These are phyloP conservation scores for Mellilla xanthometata DNA, from an alignment of 2,888 invertebrate genomes.

Conservation along the genomic window DNA sequence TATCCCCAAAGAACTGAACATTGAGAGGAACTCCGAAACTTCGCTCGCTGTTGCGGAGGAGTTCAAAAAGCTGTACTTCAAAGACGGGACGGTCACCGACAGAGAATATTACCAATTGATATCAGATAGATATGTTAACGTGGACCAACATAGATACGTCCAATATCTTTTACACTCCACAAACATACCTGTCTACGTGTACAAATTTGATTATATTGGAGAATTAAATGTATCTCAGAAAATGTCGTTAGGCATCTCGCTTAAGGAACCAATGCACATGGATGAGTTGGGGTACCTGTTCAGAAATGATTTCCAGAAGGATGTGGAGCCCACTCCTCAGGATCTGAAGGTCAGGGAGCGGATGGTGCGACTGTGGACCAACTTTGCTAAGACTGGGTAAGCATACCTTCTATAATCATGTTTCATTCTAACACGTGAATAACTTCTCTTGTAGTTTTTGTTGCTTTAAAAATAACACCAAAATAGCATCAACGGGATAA, in stretches of 20 bases:
- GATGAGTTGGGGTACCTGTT: conserved; percentile 71
- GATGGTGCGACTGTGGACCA: conserved; percentile 70
- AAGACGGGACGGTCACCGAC: conserved; percentile 50
- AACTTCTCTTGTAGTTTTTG: too few species aligned
- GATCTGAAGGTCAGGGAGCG: conserved; percentile 68
- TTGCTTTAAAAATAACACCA: too few species aligned
- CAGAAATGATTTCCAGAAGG: conserved; percentile 55
- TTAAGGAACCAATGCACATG: conserved; percentile 56
- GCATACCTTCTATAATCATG: conserved; percentile 36
- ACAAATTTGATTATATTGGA: conserved; percentile 70
- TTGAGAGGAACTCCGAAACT: conserved; percentile 54
- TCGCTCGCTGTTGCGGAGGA: conserved; percentile 51
- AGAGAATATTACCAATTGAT: conserved; percentile 55
- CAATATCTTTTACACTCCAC: conserved; percentile 58
- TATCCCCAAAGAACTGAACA: conserved; percentile 58
- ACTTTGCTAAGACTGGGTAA: conserved; percentile 76
- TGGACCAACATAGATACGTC: conserved; percentile 60
- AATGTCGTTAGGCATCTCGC: conserved; percentile 34
- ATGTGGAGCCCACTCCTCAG: conserved; percentile 53
- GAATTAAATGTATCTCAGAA: conserved; percentile 55
- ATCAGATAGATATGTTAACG: conserved; percentile 56
- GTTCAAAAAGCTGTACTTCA: conserved; percentile 60
- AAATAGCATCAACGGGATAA: too few species aligned
- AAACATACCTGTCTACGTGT: conserved; percentile 64
- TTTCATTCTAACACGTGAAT: too few species aligned